Conservation (phyloP, 2,113 vertebrate species). For the Mobula hypostoma region DNA sequence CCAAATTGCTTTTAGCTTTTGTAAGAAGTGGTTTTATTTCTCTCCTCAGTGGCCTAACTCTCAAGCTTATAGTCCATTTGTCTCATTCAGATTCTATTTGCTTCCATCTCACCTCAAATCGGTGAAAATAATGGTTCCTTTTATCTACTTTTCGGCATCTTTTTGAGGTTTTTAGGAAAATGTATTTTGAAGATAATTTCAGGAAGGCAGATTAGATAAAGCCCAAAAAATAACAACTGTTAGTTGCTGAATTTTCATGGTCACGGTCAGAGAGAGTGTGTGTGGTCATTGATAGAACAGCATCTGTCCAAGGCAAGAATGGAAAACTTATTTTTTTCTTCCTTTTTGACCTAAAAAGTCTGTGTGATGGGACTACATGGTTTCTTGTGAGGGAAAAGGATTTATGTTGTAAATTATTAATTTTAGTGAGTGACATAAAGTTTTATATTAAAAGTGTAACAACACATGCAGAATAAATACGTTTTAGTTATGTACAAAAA, state of each 20-base stretch:
- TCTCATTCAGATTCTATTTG: background rate
- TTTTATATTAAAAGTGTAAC: background rate
- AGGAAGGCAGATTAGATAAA: background rate
- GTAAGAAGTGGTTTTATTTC: background rate
- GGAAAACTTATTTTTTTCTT: background rate
- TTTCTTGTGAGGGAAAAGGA: background rate
- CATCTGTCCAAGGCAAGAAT: background rate
- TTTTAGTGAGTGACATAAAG: background rate
- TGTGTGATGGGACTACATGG: background rate
- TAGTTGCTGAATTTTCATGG: background rate
- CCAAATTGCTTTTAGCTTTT: background rate
- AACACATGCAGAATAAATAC: background rate
- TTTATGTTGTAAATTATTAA: background rate
- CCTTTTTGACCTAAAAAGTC: background rate
- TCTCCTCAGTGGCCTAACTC: background rate
- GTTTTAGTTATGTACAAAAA: constrained; percentile 15
- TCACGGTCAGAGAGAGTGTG: background rate
- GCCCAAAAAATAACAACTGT: background rate
- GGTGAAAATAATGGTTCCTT: no score
- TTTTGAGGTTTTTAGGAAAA: background rate
- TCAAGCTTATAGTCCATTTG: background rate
- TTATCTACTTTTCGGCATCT: background rate
- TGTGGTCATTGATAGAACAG: background rate
- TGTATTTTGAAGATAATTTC: background rate
- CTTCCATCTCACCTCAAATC: background rate